phyloP scores from a whole-genome alignment of 1,140 invertebrate species.

The Drosophila suzukii region DNA sequence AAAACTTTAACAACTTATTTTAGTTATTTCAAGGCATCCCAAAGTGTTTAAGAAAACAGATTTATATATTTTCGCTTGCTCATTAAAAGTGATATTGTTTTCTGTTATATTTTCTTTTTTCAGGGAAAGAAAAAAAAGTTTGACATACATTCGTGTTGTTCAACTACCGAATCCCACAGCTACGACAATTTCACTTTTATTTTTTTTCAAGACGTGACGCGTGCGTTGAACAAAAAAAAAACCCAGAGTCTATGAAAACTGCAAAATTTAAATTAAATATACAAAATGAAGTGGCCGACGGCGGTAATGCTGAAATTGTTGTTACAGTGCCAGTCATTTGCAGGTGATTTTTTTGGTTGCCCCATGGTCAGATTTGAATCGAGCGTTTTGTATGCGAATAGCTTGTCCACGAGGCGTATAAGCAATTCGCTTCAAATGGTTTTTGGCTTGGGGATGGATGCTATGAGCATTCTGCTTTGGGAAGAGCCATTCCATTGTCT shows the following conservation, averaged over 20 bases:
- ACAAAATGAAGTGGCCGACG: conserved; percentile 51
- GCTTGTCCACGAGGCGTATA: conserved; percentile 55
- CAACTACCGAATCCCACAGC: conserved; percentile 56
- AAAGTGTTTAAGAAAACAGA: too few relatives aligned
- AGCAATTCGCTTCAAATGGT: conserved; percentile 61
- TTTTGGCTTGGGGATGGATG: conserved; percentile 20
- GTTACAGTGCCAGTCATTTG: conserved; percentile 29
- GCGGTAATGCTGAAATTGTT: conserved; percentile 36
- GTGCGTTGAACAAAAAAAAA: conserved; percentile 32
- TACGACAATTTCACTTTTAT: conserved; percentile 72
- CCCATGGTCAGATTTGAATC: conserved; percentile 59
- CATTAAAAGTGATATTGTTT: neutral
- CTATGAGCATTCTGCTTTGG: conserved; percentile 48
- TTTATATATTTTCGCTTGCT: neutral
- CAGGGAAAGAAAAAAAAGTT: conserved; percentile 10
- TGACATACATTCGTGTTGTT: conserved; percentile 77
- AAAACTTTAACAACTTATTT: too few relatives aligned
- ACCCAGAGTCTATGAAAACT: conserved; percentile 15
- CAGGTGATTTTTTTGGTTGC: conserved; percentile 18
- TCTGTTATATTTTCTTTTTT: neutral
- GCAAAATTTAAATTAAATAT: conserved; percentile 67
- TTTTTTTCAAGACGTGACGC: conserved; percentile 64
- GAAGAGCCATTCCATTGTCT: conserved; percentile 36
- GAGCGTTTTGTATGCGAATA: conserved; percentile 63
- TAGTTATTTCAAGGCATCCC: too few relatives aligned